Conservation (phyloP, 2,113 vertebrate species). For the Lanius ludovicianus region DNA sequence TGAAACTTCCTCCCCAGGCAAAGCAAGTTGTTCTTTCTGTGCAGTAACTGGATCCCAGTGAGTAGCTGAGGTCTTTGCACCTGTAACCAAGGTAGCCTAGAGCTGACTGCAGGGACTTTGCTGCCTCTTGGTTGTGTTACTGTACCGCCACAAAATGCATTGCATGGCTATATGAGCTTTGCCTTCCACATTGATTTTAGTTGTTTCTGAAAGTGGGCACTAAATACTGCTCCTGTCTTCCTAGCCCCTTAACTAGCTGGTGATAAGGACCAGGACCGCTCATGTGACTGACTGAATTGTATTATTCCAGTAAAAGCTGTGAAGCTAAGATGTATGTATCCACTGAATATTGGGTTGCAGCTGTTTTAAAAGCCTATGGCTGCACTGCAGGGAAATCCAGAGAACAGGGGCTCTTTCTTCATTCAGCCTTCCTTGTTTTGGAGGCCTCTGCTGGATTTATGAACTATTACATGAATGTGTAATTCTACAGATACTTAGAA, state of each 20-base stretch:
- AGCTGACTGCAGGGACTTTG: neutral
- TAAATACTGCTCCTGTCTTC: neutral
- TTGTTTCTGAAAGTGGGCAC: neutral
- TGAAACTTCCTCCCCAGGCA: neutral
- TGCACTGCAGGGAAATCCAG: neutral
- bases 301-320: neutral
- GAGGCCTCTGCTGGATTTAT: neutral
- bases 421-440: neutral
- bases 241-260: neutral
- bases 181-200: neutral
- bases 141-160: neutral
- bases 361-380: neutral
- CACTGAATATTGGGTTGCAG: neutral
- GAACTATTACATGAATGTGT: neutral
- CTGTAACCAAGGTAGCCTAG: neutral
- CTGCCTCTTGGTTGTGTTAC: neutral
- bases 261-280: neutral
- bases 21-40: neutral
- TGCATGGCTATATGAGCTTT: accelerated
- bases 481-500: neutral
- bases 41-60: neutral
- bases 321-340: neutral
- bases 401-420: neutral
- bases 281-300: neutral
- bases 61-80: neutral